Percentiles rank a stretch among this genome's conserved stretches.
Evolutionary conservation across 2,113 vertebrate genomes (phyloP).

Genomic region (Apodemus speciosus): DNA sequence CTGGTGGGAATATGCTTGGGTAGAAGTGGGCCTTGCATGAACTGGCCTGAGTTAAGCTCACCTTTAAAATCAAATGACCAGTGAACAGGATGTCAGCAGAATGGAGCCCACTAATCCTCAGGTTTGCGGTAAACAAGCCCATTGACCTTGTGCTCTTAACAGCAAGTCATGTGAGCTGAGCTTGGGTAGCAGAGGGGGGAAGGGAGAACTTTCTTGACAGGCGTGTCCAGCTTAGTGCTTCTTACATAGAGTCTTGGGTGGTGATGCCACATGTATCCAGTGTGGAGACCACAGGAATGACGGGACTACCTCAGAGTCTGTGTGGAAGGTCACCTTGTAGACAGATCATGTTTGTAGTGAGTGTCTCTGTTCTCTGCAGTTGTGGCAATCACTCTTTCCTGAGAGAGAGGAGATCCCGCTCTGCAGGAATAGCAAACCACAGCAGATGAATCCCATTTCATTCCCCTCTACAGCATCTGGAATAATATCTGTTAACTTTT

Average conservation of each 20-base stretch:
- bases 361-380: background rate
- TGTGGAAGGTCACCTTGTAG: background rate
- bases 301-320: background rate
- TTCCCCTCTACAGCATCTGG: background rate
- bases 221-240: background rate
- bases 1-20: background rate
- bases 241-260: background rate
- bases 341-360: background rate
- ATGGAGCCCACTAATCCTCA: constrained; percentile 5
- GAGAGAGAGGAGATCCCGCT: background rate
- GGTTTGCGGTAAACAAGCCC: background rate
- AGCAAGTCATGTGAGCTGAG: constrained; percentile 43
- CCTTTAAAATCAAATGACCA: constrained; percentile 21
- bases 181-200: background rate
- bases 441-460: rapidly evolving
- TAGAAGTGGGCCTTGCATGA: background rate
- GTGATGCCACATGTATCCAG: background rate
- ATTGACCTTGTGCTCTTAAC: background rate
- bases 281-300: background rate
- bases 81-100: constrained; percentile 20
- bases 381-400: background rate
- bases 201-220: constrained; percentile 11
- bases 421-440: background rate
- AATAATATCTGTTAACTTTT: constrained; percentile 61
- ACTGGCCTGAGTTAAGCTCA: background rate